Conservation (phyloP, 2,797 vertebrate genomes). For the Syngnathus acus region DNA sequence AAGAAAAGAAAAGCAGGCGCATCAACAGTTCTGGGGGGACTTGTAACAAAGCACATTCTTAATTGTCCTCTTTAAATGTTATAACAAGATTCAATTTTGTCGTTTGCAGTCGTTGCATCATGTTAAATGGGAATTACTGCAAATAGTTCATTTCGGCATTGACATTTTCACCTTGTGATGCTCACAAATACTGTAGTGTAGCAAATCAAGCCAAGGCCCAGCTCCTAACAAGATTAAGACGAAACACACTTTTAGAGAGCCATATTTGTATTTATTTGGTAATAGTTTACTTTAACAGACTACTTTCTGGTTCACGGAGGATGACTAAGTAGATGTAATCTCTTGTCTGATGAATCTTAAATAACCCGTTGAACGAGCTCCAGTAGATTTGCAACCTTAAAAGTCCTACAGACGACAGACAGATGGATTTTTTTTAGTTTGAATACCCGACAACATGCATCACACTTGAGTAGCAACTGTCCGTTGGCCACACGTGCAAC, state of each 20-base stretch:
- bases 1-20: conserved; percentile 6
- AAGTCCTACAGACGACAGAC: no score
- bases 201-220: not conserved
- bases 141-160: not conserved
- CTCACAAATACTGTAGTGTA: not conserved
- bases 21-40: not conserved
- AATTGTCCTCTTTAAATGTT: not conserved
- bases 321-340: no score
- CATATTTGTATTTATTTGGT: not conserved
- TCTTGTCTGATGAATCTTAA: no score
- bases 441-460: not conserved
- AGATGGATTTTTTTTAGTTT: no score
- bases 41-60: not conserved
- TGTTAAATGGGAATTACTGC: not conserved
- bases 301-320: not conserved
- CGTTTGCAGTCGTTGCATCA: not conserved
- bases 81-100: not conserved
- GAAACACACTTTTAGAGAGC: not conserved
- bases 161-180: not conserved
- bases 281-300: not conserved
- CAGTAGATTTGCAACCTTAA: no score
- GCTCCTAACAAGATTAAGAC: not conserved
- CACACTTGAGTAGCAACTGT: not conserved
- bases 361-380: no score
- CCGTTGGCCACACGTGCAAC: no score